Base-by-base conservation (phyloP, 2,113 vertebrate species). In the Lasiurus cinereus region DNA sequence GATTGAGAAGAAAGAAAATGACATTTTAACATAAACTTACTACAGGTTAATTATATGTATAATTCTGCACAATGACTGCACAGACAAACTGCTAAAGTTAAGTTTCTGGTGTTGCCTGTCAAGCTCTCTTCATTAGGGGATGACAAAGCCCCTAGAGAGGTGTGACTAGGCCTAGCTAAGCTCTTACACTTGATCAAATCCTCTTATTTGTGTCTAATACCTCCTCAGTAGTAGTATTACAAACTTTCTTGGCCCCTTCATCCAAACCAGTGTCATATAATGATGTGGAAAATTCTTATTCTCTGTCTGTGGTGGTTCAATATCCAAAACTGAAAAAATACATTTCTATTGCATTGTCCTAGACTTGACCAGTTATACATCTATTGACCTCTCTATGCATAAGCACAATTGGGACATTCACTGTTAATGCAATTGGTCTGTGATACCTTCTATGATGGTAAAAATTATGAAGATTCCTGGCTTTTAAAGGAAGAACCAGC, bases 401-500 rank as follows among this genome's bases (percentile, higher is more conserved):
- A 73, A 50, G 18, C 31, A n/a, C 4, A 50, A 12, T 0, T n/a
- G 13, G 43, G 43, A 74, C 16, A 8, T 31, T 52, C 48, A 82
- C 46, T 85, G 77, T 22, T 64, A 27, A 67, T 6, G 4, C 36
- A 59, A 0, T 39, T 36, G 19, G 8, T 39, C 73, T 85, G 4
- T 56, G 13, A 87, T 33, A 29, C 18, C 10, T 39, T 91, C 48
- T 52, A 7, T 7, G 1, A 70, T 3, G 66, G 19, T 78, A 67
- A 87, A 83, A 83, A 54, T 3, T 1, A 79, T 29, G n/a, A 82
- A 78, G 21, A 36, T 74, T 27, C 22, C 73, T 82, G 74, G 9
- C 50, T 90, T 85, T 72, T 59, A 93, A 52, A 89, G 73, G n/a
- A 84, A 91, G n/a, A 91, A 22, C 7, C 29, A n/a, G 12, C 56